Evolutionary conservation across 64 coral and sea anemone species (phyloP).

Genomic region (Orbicella faveolata): DNA sequence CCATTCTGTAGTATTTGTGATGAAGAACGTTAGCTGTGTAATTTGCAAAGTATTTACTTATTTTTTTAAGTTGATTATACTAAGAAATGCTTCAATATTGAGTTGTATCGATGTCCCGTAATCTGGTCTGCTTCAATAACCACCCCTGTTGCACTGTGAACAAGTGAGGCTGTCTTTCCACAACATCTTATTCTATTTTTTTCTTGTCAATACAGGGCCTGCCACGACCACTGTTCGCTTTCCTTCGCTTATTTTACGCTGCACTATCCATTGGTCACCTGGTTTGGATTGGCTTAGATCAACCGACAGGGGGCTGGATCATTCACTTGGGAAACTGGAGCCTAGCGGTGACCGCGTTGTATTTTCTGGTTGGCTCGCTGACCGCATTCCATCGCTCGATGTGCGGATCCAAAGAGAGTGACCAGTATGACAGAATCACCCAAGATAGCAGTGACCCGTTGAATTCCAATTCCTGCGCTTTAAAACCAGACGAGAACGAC

Average conservation of each 20-base stretch:
- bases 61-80: too few relatives aligned
- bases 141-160: not conserved
- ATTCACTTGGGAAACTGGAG: conserved; percentile 64
- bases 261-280: conserved; percentile 11
- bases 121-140: not conserved
- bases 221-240: conserved; percentile 43
- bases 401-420: conserved; percentile 24
- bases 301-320: conserved; percentile 9
- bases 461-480: conserved; percentile 47
- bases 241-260: conserved; percentile 24
- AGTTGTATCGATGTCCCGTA: too few relatives aligned
- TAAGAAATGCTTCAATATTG: too few relatives aligned
- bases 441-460: not conserved
- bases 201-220: conserved; percentile 30
- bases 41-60: too few relatives aligned
- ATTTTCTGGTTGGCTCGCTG: conserved; percentile 43
- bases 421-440: not conserved
- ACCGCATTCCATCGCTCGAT: conserved; percentile 26
- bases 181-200: not conserved
- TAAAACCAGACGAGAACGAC: conserved; percentile 52
- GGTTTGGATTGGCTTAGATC: conserved; percentile 32
- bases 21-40: too few relatives aligned
- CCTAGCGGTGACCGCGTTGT: conserved; percentile 26
- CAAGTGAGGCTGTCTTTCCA: not conserved
- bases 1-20: too few relatives aligned